Percentiles rank a stretch among this genome's conserved stretches.
Conservation (phyloP, 2,888 invertebrate genomes). For the Scaptomyza tumidula region DNA sequence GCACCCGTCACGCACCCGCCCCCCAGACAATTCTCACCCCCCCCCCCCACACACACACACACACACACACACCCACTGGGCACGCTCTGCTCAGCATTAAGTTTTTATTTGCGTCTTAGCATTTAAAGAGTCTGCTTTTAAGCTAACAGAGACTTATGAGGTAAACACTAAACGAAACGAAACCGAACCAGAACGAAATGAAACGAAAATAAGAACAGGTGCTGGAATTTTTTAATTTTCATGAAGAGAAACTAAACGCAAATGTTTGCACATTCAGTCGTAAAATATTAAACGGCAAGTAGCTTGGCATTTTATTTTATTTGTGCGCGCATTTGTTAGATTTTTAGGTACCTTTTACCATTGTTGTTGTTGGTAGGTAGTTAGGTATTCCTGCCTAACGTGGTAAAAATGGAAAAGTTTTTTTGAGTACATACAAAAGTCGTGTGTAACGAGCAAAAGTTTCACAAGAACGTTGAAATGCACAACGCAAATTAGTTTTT, state of each 20-base stretch:
- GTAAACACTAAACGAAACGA: neutral
- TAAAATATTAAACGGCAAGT: slow-evolving; percentile 11
- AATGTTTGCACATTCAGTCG: slow-evolving; percentile 51
- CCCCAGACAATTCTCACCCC: neutral
- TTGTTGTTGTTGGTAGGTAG: neutral
- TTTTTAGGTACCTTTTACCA: slow-evolving; percentile 20
- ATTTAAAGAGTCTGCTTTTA: slow-evolving; percentile 36
- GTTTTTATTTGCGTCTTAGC: slow-evolving; percentile 41
- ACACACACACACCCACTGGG: too few species aligned
- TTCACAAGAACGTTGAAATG: neutral
- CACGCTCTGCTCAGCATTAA: slow-evolving; percentile 26
- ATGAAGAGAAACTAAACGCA: slow-evolving; percentile 49
- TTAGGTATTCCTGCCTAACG: slow-evolving; percentile 21
- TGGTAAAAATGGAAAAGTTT: neutral
- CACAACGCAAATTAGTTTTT: neutral
- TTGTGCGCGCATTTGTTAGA: slow-evolving; percentile 41
- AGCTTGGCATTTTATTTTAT: slow-evolving; percentile 47
- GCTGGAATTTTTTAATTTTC: slow-evolving; percentile 51
- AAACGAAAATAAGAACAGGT: slow-evolving; percentile 12
- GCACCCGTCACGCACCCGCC: slow-evolving; percentile 49
- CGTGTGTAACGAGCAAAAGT: slow-evolving; percentile 2
- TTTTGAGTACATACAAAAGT: too few species aligned
- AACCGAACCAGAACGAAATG: neutral
- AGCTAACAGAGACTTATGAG: slow-evolving; percentile 6
- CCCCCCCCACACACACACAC: too few species aligned